Conservation (phyloP, 2,797 vertebrate genomes). For the Pyrrhura leucotis region DNA sequence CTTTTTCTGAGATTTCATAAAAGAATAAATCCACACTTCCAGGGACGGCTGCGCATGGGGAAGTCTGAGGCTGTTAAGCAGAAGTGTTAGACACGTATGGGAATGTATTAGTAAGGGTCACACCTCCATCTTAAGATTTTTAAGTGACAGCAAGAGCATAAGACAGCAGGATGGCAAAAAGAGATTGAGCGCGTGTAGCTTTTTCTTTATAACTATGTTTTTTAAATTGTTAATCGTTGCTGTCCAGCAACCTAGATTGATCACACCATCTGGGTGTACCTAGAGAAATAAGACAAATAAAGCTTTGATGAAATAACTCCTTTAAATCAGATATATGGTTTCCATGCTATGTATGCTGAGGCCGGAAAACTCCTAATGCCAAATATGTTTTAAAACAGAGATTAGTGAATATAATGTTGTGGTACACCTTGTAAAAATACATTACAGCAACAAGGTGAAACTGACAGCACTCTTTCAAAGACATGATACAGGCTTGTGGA, state of each 20-base stretch:
- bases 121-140: constrained; percentile 76
- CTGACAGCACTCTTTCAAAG: background rate
- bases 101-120: constrained; percentile 81
- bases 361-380: background rate
- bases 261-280: background rate
- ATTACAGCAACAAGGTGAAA: background rate
- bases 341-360: background rate
- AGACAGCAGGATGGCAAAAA: constrained; percentile 49
- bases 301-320: constrained; percentile 16
- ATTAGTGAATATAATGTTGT: background rate
- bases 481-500: background rate
- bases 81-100: constrained; percentile 81
- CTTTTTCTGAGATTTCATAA: constrained; percentile 76
- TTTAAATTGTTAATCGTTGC: background rate
- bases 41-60: constrained; percentile 69
- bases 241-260: background rate
- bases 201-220: constrained; percentile 11
- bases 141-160: constrained; percentile 66
- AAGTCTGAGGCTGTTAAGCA: constrained; percentile 76
- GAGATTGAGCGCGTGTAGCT: constrained; percentile 27
- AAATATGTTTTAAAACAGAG: background rate
- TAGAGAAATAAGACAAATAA: background rate
- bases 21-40: constrained; percentile 82
- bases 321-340: background rate
- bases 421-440: background rate